Evolutionary conservation across 2,888 invertebrate genomes (phyloP).

Genomic region (Cancer borealis): DNA sequence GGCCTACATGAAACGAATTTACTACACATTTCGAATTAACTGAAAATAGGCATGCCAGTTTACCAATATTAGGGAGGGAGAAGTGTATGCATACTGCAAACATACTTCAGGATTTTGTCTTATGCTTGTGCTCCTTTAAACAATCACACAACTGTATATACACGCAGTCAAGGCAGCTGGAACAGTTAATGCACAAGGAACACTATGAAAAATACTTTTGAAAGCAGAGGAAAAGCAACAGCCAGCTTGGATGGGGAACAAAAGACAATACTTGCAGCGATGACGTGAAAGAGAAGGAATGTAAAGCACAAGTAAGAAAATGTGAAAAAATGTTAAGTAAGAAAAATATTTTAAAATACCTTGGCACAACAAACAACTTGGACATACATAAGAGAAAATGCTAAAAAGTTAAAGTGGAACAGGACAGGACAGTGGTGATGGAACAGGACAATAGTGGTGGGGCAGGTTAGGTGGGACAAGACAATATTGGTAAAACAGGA

Average conservation of each 20-base stretch:
- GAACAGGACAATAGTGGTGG: not conserved
- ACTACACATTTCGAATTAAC: not conserved
- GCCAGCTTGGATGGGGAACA: conserved; percentile 13
- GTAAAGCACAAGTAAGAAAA: not conserved
- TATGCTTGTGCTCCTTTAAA: not conserved
- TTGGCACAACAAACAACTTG: conserved; percentile 1
- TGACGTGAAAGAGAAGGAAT: not conserved
- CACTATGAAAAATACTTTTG: not conserved
- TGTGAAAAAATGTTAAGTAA: not conserved
- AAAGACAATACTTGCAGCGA: not conserved
- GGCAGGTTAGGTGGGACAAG: not conserved
- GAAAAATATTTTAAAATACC: not conserved
- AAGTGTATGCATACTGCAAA: not conserved
- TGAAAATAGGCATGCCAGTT: not conserved
- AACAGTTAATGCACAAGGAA: not conserved
- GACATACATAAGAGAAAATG: conserved; percentile 35
- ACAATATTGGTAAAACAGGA: conserved; percentile 7
- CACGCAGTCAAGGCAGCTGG: not conserved
- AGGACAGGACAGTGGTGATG: not conserved
- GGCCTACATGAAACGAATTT: not conserved
- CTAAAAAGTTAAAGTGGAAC: not conserved
- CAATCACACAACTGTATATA: not conserved
- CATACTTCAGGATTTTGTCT: not conserved
- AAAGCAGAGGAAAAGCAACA: not conserved
- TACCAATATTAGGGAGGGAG: not conserved